phyloP scores from a whole-genome alignment of 2,113 vertebrate genomes.

The Rhodinocichla rosea region DNA sequence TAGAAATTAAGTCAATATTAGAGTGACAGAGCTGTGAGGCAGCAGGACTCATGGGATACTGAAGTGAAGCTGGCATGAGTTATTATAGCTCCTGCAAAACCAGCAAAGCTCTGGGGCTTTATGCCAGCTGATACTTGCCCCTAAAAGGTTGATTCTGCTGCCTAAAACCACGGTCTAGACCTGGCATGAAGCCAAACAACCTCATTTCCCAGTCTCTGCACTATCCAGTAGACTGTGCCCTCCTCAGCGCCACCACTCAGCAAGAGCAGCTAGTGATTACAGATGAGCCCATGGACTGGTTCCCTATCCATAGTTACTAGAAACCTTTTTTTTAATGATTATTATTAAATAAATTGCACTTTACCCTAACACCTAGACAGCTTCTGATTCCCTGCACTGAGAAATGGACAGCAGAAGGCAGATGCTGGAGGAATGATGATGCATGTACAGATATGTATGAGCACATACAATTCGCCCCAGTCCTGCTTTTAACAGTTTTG shows the following conservation, averaged over 20 bases:
- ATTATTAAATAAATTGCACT: constrained; percentile 45
- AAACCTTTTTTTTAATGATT: constrained; percentile 34
- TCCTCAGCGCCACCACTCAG: background rate
- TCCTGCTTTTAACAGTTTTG: background rate
- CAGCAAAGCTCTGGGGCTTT: background rate
- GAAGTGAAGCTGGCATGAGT: background rate
- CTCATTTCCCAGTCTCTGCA: background rate
- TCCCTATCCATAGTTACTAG: constrained; percentile 25
- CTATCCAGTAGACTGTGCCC: background rate
- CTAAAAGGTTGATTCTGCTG: background rate
- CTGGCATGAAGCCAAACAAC: background rate
- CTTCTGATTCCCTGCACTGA: background rate
- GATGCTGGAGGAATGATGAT: background rate
- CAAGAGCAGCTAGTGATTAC: background rate
- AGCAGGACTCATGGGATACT: background rate
- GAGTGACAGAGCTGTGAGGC: background rate
- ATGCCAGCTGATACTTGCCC: background rate
- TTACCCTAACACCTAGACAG: background rate
- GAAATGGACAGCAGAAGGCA: background rate
- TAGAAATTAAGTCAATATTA: background rate
- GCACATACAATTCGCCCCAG: background rate
- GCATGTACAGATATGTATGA: background rate
- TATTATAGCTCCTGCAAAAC: background rate
- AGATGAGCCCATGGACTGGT: background rate
- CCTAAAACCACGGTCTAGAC: background rate